phyloP scores from a whole-genome alignment of 2,888 invertebrate genomes.

The Cryptocheilus praepositus region DNA sequence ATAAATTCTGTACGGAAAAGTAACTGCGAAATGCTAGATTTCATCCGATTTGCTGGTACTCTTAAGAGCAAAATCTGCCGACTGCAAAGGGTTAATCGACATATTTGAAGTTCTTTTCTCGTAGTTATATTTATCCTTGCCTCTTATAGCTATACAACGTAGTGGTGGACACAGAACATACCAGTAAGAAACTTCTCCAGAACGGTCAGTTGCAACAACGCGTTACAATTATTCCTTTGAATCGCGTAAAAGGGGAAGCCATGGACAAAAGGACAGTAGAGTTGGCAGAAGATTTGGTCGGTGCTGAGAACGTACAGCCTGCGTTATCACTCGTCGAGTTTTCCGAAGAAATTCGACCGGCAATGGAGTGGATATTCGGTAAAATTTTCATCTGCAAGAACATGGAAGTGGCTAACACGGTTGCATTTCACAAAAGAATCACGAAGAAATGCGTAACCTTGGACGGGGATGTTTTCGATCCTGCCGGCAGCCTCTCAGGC shows the following conservation, averaged over 20 bases:
- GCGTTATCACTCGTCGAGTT: constrained; percentile 88
- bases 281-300: constrained; percentile 85
- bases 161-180: constrained; percentile 90
- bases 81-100: too few relatives aligned
- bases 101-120: neutral
- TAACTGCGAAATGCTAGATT: too few relatives aligned
- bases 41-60: too few relatives aligned
- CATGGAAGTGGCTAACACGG: constrained; percentile 86
- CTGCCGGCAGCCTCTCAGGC: constrained; percentile 92
- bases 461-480: constrained; percentile 95
- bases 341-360: constrained; percentile 80
- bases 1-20: too few relatives aligned
- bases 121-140: constrained; percentile 5
- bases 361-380: constrained; percentile 94
- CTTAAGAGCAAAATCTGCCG: too few relatives aligned
- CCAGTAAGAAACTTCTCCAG: constrained; percentile 90
- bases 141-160: constrained; percentile 88
- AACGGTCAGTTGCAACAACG: constrained; percentile 87
- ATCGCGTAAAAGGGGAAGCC: constrained; percentile 84
- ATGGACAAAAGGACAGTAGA: constrained; percentile 80
- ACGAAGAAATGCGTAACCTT: constrained; percentile 87
- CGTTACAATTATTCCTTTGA: constrained; percentile 93
- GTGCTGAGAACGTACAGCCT: constrained; percentile 86
- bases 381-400: constrained; percentile 88
- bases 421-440: constrained; percentile 86